A percentile compares a stretch with the other conserved stretches of the same genome.
These are phyloP conservation scores for Epirrita christyi DNA, from an alignment of 2,888 invertebrate species.

Conservation along the genomic window DNA sequence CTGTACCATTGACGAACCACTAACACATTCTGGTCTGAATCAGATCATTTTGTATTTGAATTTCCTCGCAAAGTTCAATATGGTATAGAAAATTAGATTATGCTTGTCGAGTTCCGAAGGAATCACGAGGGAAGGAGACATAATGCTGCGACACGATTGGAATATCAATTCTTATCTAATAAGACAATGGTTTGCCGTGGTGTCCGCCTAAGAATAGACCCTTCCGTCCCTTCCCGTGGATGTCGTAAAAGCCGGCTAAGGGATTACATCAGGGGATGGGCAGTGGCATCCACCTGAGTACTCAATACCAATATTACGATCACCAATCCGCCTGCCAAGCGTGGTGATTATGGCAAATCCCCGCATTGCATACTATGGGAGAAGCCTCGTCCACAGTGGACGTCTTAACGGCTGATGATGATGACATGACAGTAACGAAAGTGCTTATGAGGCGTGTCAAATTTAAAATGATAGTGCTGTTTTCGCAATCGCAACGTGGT, in stretches of 20 bases:
- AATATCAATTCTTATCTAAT: slow-evolving; percentile 22
- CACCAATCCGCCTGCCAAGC: too few relatives aligned
- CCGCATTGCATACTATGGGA: too few relatives aligned
- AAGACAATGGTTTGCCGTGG: too few relatives aligned
- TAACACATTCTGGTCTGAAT: slow-evolving; percentile 10
- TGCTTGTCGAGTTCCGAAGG: slow-evolving; percentile 13
- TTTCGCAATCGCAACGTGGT: slow-evolving; percentile 3
- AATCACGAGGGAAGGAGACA: slow-evolving; percentile 21
- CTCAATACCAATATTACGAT: too few relatives aligned
- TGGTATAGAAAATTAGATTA: slow-evolving; percentile 28
- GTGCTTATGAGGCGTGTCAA: slow-evolving; percentile 14
- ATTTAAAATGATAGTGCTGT: slow-evolving; percentile 25
- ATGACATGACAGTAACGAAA: neutral
- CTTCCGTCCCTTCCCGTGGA: too few relatives aligned
- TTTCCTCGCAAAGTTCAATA: slow-evolving; percentile 14
- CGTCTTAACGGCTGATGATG: too few relatives aligned
- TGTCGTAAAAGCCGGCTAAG: too few relatives aligned
- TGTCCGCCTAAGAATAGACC: too few relatives aligned
- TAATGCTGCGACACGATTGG: slow-evolving; percentile 20
- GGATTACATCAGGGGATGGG: too few relatives aligned
- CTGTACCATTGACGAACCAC: neutral
- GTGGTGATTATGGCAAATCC: too few relatives aligned
- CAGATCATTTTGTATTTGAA: slow-evolving; percentile 22
- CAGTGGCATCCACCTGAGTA: too few relatives aligned
- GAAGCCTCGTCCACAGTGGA: too few relatives aligned